Evolutionary conservation across 2,797 vertebrate species (phyloP).

Genomic region (Falco cherrug): DNA sequence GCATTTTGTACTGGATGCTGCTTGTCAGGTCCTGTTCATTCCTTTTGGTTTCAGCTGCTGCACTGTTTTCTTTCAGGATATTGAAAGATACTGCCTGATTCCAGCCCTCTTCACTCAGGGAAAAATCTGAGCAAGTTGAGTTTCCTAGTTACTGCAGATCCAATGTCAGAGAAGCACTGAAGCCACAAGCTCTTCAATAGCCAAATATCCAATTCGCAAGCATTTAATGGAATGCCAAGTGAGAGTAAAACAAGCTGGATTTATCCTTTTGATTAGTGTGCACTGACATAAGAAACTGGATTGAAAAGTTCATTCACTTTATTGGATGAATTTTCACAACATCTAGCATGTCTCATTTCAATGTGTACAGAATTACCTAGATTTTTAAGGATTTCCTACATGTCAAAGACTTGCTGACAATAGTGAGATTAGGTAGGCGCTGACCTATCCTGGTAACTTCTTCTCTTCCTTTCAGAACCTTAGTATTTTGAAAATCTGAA

Average conservation of each 20-base stretch:
- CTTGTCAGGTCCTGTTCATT: neutral
- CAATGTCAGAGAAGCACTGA: neutral
- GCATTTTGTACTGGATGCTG: neutral
- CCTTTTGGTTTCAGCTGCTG: neutral
- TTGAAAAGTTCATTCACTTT: neutral
- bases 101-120: neutral
- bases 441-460: neutral
- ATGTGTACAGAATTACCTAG: neutral
- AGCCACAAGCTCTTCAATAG: neutral
- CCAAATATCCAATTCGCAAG: neutral
- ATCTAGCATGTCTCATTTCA: neutral
- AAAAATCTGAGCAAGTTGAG: neutral
- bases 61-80: neutral
- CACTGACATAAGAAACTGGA: neutral
- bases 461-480: neutral
- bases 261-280: neutral
- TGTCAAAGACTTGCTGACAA: neutral
- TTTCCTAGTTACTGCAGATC: neutral
- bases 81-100: neutral
- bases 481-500: neutral
- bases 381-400: neutral
- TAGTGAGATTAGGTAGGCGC: neutral
- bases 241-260: neutral
- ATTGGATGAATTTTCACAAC: neutral
- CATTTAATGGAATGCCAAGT: neutral